Evolutionary conservation across 2,113 vertebrate species (phyloP), one percentile per base, ranked within the genome.

Genomic region (Tragelaphus scriptus): DNA sequence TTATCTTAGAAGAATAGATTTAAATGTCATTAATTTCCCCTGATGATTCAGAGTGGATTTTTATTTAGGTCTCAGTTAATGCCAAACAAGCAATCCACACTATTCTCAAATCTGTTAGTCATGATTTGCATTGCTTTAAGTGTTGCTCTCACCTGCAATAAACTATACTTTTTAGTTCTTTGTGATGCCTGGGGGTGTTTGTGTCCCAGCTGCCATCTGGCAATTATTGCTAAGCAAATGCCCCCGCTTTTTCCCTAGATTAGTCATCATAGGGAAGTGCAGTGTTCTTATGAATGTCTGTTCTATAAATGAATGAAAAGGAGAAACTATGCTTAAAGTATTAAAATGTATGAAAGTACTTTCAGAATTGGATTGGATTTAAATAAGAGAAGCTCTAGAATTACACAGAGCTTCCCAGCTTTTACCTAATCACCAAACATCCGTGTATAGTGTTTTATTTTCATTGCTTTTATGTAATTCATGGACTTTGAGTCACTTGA

Each of bases 1-100:
- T 93, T 53, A 1, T 96, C 79, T 86, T 85, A 68, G 86, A 95
- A 97, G 93, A 96, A 94, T 63, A 88, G 82, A 94, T 91, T 95
- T 80, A 92, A 94, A 94, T 97, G 91, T 91, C 91, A 92, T 96
- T 97, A 89, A 97, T 96, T 93, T 95, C 55, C 85, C 93, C 82
- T 58, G 95, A 85, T 94, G 91, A 91, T 91, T 97, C 96, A 84
- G 82, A 93, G 44, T 94, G 82, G 75, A 84, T 97, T 97, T 93
- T 97, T 88, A 96, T 88, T 93, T 94, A 91, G 82, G 82, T 71
- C 88, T 93, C 82, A 61, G 36, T 92, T 80, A 86, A 94, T 88
- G 75, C 65, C 82, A 55, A 77, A 40, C 25, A 77, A 71, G 36
- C 47, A 49, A 40, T 91, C 79, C 91, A 63, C 30, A 13, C 21